Evolutionary conservation across 2,888 invertebrate genomes (phyloP).

Genomic region (Hirtodrosophila confusa): DNA sequence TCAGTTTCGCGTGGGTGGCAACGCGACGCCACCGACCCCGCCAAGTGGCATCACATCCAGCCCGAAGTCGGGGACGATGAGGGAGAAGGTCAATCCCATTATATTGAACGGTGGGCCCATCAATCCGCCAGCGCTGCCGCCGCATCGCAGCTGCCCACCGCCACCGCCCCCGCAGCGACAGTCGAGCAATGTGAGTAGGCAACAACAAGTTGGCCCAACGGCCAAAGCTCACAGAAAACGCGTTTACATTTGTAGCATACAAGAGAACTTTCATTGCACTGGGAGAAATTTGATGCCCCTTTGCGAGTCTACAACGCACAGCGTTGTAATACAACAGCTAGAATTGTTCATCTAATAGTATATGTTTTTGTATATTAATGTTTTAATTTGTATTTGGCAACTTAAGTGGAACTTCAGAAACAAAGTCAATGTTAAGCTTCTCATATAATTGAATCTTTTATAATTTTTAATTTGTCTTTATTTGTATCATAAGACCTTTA

Average conservation of each 20-base stretch:
- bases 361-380: too few species aligned
- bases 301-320: too few species aligned
- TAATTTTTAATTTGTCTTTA: too few species aligned
- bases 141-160: constrained; percentile 84
- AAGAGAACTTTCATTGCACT: constrained; percentile 17
- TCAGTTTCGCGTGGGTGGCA: constrained; percentile 81
- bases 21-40: constrained; percentile 65
- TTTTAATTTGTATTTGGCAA: too few species aligned
- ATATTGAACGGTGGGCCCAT: constrained; percentile 79
- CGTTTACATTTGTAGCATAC: background rate
- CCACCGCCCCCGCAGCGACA: constrained; percentile 84
- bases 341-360: too few species aligned
- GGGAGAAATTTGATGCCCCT: constrained; percentile 3
- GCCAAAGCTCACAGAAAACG: constrained; percentile 36
- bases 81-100: constrained; percentile 76
- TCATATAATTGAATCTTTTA: too few species aligned
- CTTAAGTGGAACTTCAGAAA: too few species aligned
- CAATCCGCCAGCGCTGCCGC: constrained; percentile 83
- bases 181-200: constrained; percentile 81
- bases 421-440: too few species aligned
- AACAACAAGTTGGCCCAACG: constrained; percentile 53
- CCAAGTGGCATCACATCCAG: constrained; percentile 57
- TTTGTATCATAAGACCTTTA: too few species aligned
- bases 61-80: constrained; percentile 60
- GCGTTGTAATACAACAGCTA: too few species aligned